A percentile compares a stretch with the other conserved stretches of the same genome.
Evolutionary conservation across 2,888 invertebrate genomes (phyloP).

Genomic region (Trichopoda pennipes): DNA sequence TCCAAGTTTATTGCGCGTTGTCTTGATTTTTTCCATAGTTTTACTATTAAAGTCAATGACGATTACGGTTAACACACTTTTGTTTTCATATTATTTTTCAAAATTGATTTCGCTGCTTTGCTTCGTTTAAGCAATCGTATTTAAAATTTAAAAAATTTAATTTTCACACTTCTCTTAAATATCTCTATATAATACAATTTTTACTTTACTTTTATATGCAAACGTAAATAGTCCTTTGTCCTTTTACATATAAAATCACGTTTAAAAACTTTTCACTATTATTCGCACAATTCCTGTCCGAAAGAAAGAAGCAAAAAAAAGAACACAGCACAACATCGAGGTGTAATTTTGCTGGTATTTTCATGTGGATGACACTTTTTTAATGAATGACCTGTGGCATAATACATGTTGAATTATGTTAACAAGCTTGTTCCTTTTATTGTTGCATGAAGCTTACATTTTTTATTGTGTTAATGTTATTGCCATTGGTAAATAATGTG

Average conservation of each 20-base stretch:
- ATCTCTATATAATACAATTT: background rate
- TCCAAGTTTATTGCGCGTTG: too few species aligned
- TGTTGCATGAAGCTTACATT: constrained; percentile 26
- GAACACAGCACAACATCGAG: background rate
- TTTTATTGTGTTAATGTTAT: constrained; percentile 24
- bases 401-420: constrained; percentile 60
- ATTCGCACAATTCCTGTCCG: background rate
- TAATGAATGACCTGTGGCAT: constrained; percentile 64
- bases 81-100: too few species aligned
- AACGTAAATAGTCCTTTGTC: background rate
- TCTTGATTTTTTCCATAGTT: too few species aligned
- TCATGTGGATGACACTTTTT: constrained; percentile 62
- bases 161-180: background rate
- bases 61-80: too few species aligned
- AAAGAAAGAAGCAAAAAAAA: background rate
- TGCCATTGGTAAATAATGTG: background rate
- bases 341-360: constrained; percentile 49
- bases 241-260: background rate
- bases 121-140: background rate
- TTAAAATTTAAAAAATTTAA: background rate
- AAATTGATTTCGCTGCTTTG: background rate
- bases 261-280: background rate
- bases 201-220: background rate
- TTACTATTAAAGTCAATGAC: too few species aligned
- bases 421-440: constrained; percentile 58